Conservation (phyloP, 2,888 invertebrate species). For the Sussaba pulchella region DNA sequence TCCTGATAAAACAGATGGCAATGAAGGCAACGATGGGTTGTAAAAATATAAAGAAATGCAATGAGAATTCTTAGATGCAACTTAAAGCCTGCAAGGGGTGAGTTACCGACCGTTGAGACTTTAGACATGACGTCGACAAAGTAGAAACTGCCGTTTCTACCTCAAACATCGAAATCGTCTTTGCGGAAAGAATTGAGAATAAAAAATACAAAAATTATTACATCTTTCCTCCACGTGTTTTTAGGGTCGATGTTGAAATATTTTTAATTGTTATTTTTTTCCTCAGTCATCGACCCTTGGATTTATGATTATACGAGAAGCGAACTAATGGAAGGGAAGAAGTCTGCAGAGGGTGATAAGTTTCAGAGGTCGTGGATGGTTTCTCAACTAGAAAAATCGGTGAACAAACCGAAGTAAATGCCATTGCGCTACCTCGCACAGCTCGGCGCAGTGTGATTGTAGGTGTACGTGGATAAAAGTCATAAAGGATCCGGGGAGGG, state of each 20-base stretch:
- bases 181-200: background rate
- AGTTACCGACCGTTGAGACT: conserved; percentile 58
- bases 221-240: background rate
- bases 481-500: background rate
- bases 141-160: conserved; percentile 41
- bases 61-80: conserved; percentile 14
- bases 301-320: conserved; percentile 37
- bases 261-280: background rate
- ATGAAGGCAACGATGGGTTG: background rate
- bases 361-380: conserved; percentile 40
- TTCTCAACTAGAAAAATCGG: conserved; percentile 28
- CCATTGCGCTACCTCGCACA: conserved; percentile 37
- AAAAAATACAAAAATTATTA: background rate
- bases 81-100: conserved; percentile 11
- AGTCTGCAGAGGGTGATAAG: conserved; percentile 38
- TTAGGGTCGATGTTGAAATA: background rate
- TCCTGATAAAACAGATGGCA: conserved; percentile 55
- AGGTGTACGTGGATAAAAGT: background rate
- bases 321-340: background rate
- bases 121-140: conserved; percentile 52
- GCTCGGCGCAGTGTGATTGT: background rate
- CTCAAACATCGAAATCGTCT: background rate
- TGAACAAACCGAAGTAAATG: conserved; percentile 41
- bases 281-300: background rate
- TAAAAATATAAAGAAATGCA: background rate